A percentile compares a stretch with the other conserved stretches of the same genome.
These are phyloP conservation scores for Phlogophora meticulosa DNA, from an alignment of 2,888 invertebrate genomes.

Conservation along the genomic window DNA sequence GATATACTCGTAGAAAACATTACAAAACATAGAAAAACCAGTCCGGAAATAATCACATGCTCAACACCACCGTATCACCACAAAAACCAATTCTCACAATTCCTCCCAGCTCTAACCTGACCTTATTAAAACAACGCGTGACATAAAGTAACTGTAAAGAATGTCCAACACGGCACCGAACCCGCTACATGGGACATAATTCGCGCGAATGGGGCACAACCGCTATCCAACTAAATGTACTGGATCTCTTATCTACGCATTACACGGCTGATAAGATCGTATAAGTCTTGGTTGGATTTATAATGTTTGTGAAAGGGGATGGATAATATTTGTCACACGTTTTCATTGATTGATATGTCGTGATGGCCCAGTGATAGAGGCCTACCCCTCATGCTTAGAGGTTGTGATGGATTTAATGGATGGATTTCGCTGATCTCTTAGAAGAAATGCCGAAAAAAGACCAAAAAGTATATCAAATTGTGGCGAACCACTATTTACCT, in stretches of 20 bases:
- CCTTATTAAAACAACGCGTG: constrained; percentile 57
- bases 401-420: no score
- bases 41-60: not conserved
- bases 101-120: constrained; percentile 30
- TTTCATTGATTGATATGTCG: no score
- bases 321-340: no score
- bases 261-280: constrained; percentile 47
- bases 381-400: no score
- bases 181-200: constrained; percentile 63
- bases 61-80: not conserved
- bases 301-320: not conserved
- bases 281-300: constrained; percentile 13
- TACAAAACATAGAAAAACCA: no score
- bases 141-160: constrained; percentile 59
- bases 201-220: constrained; percentile 62
- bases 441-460: no score
- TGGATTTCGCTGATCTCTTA: no score
- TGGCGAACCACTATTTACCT: no score
- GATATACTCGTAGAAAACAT: no score
- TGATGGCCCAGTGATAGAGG: no score
- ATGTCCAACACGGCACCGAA: constrained; percentile 67
- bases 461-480: no score
- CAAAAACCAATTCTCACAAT: constrained; percentile 40
- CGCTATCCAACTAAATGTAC: constrained; percentile 69
- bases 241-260: constrained; percentile 55